Percentiles rank a stretch among this genome's conserved stretches.
Evolutionary conservation across 2,888 invertebrate genomes (phyloP).

Genomic region (Terebella lapidaria): DNA sequence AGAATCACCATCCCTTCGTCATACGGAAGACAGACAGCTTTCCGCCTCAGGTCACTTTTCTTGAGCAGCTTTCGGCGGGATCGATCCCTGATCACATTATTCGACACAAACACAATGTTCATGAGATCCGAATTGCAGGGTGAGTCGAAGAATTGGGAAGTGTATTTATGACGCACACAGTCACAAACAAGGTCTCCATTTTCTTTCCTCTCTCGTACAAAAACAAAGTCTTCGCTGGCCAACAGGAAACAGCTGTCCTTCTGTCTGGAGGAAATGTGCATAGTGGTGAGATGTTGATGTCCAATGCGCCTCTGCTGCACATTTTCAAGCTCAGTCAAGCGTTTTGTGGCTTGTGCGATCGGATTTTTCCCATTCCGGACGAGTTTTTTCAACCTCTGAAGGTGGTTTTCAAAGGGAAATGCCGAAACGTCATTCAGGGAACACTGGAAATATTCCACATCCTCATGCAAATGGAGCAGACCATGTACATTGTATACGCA

Average conservation of each 20-base stretch:
- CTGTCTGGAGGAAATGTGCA: neutral
- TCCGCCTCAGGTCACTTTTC: neutral
- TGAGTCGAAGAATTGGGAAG: neutral
- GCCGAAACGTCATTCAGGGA: conserved; percentile 15
- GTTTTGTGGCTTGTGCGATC: conserved; percentile 12
- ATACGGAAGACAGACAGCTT: neutral
- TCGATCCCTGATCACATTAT: conserved; percentile 4
- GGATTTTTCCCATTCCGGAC: conserved; percentile 11
- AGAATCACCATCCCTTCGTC: neutral
- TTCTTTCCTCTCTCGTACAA: neutral
- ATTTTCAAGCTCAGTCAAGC: conserved; percentile 5
- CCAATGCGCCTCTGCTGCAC: neutral
- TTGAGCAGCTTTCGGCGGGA: too few relatives aligned
- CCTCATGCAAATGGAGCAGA: conserved; percentile 13
- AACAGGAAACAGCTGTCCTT: conserved; percentile 7
- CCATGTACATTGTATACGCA: conserved; percentile 19
- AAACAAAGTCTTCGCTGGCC: neutral
- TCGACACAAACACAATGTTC: conserved; percentile 19
- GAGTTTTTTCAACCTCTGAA: conserved; percentile 11
- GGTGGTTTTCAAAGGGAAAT: conserved; percentile 19
- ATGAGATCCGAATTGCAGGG: conserved; percentile 5
- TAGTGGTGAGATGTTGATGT: neutral
- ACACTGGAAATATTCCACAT: conserved; percentile 5
- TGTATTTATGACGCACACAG: neutral
- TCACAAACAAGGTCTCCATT: neutral